Evolutionary conservation across 2,113 vertebrate species (phyloP).

Genomic region (Motacilla alba): DNA sequence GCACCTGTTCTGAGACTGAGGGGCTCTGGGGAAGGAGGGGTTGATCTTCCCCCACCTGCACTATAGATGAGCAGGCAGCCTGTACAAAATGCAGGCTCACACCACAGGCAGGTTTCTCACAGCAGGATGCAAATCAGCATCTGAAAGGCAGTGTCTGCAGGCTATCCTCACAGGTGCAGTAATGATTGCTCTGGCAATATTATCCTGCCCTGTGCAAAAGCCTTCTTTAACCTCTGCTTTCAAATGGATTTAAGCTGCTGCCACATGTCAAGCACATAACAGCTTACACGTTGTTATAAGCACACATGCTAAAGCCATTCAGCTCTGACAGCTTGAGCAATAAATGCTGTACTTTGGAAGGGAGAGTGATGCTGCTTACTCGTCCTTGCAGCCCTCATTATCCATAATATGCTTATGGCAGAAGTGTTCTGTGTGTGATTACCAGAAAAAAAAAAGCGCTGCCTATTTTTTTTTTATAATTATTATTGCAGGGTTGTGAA

Average conservation of each 20-base stretch:
- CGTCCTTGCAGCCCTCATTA: neutral
- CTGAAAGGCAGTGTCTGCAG: neutral
- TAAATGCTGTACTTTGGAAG: neutral
- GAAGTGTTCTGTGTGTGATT: neutral
- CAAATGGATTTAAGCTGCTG: neutral
- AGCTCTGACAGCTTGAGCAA: neutral
- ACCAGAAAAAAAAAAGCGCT: neutral
- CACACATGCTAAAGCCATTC: neutral
- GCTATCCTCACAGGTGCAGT: neutral
- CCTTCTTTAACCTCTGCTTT: neutral
- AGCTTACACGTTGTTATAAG: neutral
- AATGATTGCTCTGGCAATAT: neutral
- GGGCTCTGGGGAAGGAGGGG: accelerated
- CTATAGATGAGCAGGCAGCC: neutral
- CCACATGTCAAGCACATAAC: neutral
- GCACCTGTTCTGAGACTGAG: neutral
- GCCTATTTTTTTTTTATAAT: neutral
- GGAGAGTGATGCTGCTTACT: neutral
- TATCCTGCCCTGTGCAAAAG: neutral
- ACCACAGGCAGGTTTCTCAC: neutral
- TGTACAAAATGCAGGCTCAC: neutral
- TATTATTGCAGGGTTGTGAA: neutral
- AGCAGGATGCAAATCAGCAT: neutral
- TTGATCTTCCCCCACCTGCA: neutral
- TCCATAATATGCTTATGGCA: neutral